Base-by-base conservation (phyloP, 2,888 invertebrate genomes). In the Coecobrya sp. region DNA sequence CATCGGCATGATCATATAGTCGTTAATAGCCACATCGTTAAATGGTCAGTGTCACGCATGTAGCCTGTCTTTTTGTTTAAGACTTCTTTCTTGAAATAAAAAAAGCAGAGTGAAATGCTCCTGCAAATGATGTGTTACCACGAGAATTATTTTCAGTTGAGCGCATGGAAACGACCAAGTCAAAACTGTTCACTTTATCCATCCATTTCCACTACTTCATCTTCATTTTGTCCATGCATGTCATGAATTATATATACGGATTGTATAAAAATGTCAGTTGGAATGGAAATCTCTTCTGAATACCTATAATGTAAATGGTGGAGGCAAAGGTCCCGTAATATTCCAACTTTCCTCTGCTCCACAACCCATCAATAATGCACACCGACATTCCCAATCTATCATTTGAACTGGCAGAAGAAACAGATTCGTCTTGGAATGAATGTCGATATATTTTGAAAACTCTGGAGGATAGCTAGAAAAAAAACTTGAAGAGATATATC, bases 331-430 rank as follows among this genome's bases (percentile, higher is more conserved):
- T 36, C 7, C 36, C 36, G 13, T 11, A 45, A 49, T 7, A 19
- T 42, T 42, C 11, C 25, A 79, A 2, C 52, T 59, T 25, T 30
- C 16, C 11, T 16, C 55, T 25, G n/a, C 55, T 30, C n/a, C 30
- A 27, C 81, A 81, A 81, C 55, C 81, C 30, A 81, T 81, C 81
- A 81, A 81, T 4, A 55, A 5, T 81, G n/a, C 52, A 52, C 36
- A 0, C 30, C 52, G 52, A 81, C 81, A 55, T 55, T 59, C 19
- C 0, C 55, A 55, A 81, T 81, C 55, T 81, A 81, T 81, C 81
- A 81, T 52, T 55, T 79, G 27, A 52, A 79, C 27, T 27, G 79
- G 52, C 79, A 52, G 79, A 79, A 52, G 55, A 81, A 59, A 36
- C 27, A 16, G 30, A 27, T 42, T 79, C 79, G 27, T 30, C 81